Base-by-base conservation (phyloP, 2,888 invertebrate genomes). In the Alsophila aescularia region DNA sequence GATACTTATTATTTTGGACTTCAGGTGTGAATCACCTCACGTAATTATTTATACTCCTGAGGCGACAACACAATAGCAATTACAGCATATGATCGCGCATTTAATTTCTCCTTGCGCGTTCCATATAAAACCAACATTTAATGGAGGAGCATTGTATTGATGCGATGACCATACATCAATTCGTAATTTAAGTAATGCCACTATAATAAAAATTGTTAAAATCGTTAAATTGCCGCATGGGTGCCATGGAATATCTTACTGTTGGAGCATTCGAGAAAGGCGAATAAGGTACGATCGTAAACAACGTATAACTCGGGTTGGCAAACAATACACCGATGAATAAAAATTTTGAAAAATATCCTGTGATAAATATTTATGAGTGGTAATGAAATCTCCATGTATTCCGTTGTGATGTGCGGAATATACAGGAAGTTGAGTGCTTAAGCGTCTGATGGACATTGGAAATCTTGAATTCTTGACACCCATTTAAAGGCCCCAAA, bases 21-120 rank as follows among this genome's bases (percentile, higher is more conserved):
- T 62, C 61, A 64, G 52, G 62, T 66, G 71, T 75, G 76, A 79
- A 64, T 77, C 75, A 76, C 51, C 56, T 37, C 47, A 57, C 60
- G 52, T 43, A 60, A 69, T 73, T 58, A 61, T 62, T 62, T 49
- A 66, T 66, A 32, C 24, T 69, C 61, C 61, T 62, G 48, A 61
- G 64, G 62, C 67, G 73, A 76, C 75, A 77, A 69, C 65, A 77
- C 77, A 80, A 81, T 79, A 73, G 67, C 71, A 75, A 70, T 73
- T 73, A 72, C 60, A 62, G 66, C 53, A 66, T 67, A 67, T 66
- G 69, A 69, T 61, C 72, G 69, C 72, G 69, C 70, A 75, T 73
- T 73, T 61, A 67, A 64, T 67, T 69, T 73, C 75, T 70, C 70
- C 77, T 74, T 75, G 72, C 60, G 53, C 66, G 58, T 58, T 69